These are phyloP conservation scores for Tethea ocularis DNA, from an alignment of 2,888 invertebrate genomes.

Conservation along the genomic window DNA sequence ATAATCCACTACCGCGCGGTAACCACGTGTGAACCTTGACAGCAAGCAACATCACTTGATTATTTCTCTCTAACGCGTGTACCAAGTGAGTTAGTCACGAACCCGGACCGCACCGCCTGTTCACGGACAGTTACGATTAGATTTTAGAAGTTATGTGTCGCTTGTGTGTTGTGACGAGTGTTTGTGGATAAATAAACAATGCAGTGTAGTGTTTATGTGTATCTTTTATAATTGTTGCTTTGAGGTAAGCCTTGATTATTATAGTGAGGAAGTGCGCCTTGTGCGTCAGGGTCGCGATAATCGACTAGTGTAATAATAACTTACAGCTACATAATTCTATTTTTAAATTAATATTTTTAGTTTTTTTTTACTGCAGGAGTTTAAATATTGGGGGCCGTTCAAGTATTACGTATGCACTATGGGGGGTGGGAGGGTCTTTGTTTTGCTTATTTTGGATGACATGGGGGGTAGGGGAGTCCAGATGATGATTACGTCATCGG, in stretches of 20 bases:
- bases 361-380: neutral
- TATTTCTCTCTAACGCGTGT: neutral
- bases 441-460: no score
- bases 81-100: neutral
- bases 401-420: no score
- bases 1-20: neutral
- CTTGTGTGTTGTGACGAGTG: neutral
- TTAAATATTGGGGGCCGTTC: no score
- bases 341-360: neutral
- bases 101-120: neutral
- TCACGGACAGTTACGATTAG: neutral
- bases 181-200: slow-evolving; percentile 5
- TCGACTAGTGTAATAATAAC: neutral
- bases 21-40: slow-evolving; percentile 5
- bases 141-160: slow-evolving; percentile 7
- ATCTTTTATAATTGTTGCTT: neutral
- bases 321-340: neutral
- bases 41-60: neutral
- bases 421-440: no score
- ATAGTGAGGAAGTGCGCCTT: neutral
- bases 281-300: neutral
- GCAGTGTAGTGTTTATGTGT: neutral
- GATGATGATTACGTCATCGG: no score
- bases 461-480: no score
- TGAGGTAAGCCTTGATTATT: neutral